Evolutionary conservation across 2,888 invertebrate genomes (phyloP), one percentile per base, ranked within the genome.

Genomic region (Prenolepis imparis): DNA sequence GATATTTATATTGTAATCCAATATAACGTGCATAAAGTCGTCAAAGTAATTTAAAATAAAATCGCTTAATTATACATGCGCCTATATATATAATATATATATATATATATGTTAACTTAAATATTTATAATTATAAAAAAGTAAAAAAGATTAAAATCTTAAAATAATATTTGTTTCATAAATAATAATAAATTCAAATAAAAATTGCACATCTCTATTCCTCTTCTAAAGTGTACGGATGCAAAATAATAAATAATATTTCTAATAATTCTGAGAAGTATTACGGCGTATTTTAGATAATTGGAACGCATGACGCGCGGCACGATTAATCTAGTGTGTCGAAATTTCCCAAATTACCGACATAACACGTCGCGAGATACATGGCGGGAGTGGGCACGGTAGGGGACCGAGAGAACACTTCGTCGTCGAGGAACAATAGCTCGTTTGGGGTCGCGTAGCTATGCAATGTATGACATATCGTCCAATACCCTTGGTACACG

Each of bases 381-480:
- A 78, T 59, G 44, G 88, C 41, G 66, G 36, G 80, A 15, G 41
- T 28, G 52, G 74, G 32, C 63, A 48, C 44, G 67, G 52, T 6
- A 36, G 59, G 59, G 11, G 80, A 55, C 41, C 75, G 86, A 78
- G 85, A 82, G 78, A 89, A 82, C 87, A 90, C 89, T 90, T 88
- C 84, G 87, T 83, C 90, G 84, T 70, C 84, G 90, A 88, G 88
- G 89, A 90, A 90, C 90, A 90, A 90, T 90, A 90, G 90, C 90
- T 90, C 89, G 90, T 90, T 90, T 90, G 90, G 90, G 90, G 84
- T 90, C 90, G 90, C 89, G 82, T 84, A 90, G 88, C 84, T 90
- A 90, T 90, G 90, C 90, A 89, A 89, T 85, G 87, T 90, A 90
- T 90, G 90, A 90, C 90, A 87, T 87, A 91, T 91, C 89, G 91